These are phyloP conservation scores for Syritta pipiens DNA, from an alignment of 2,888 invertebrate genomes.

Conservation along the genomic window DNA sequence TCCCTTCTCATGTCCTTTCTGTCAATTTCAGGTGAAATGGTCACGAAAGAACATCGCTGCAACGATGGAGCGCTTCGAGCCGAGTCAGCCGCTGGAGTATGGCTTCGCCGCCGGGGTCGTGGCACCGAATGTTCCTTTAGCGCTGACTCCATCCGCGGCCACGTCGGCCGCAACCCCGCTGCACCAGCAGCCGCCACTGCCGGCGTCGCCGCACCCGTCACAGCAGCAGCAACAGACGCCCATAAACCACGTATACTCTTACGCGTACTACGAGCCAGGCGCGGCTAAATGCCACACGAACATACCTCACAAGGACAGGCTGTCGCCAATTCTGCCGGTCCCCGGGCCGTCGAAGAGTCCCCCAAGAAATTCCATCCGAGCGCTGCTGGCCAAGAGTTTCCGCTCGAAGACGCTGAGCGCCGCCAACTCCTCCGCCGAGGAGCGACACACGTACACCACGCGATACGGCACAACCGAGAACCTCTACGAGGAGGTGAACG, in stretches of 20 bases:
- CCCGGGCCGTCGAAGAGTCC: conserved; percentile 77
- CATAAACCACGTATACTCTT: conserved; percentile 85
- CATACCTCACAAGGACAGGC: conserved; percentile 80
- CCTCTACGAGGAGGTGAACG: conserved; percentile 79
- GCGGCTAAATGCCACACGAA: conserved; percentile 83
- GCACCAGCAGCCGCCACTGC: conserved; percentile 68
- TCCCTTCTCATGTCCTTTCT: too few species aligned
- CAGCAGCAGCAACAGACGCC: conserved; percentile 71
- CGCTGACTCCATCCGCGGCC: conserved; percentile 32
- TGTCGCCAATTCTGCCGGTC: conserved; percentile 69
- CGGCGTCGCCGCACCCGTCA: conserved; percentile 73
- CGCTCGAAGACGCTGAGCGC: conserved; percentile 76
- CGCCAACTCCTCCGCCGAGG: conserved; percentile 76
- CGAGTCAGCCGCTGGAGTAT: conserved; percentile 78
- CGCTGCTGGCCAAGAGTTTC: conserved; percentile 77
- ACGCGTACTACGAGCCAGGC: conserved; percentile 89
- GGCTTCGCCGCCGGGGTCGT: conserved; percentile 77
- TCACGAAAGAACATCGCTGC: conserved; percentile 84
- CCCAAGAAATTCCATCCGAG: conserved; percentile 78
- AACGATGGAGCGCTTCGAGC: conserved; percentile 84
- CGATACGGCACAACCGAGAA: conserved; percentile 90
- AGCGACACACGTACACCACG: conserved; percentile 85
- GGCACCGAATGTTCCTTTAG: conserved; percentile 71
- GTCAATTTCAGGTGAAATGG: conserved; percentile 81
- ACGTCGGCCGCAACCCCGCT: conserved; percentile 42